A percentile compares a stretch with the other conserved stretches of the same genome.
phyloP scores from a whole-genome alignment of 2,797 vertebrate genomes.

The Schizopygopsis pylzovi region DNA sequence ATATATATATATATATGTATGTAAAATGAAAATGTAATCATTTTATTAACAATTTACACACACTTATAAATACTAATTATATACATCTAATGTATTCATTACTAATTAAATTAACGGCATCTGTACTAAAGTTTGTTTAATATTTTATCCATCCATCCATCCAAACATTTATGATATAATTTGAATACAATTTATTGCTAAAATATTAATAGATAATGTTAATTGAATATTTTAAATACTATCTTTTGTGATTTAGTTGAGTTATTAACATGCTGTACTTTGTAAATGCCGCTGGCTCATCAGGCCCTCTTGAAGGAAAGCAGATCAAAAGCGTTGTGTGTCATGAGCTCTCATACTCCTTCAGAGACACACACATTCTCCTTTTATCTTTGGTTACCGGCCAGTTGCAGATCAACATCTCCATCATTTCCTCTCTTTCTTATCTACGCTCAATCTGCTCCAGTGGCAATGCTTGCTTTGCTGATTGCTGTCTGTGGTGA shows the following conservation, averaged over 20 bases:
- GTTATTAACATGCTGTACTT: not conserved
- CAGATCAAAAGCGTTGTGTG: conserved; percentile 7
- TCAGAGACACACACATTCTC: conserved; percentile 4
- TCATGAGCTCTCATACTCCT: conserved; percentile 1
- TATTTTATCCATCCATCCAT: no score
- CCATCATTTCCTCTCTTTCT: conserved; percentile 38
- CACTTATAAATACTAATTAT: not conserved
- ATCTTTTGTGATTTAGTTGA: not conserved
- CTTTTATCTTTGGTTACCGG: conserved; percentile 29
- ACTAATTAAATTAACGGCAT: not conserved
- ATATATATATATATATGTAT: no score
- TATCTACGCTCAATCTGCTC: not conserved
- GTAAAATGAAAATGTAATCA: not conserved
- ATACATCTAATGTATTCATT: not conserved
- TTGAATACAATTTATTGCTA: not conserved
- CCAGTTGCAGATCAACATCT: conserved; percentile 49
- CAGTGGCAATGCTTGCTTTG: conserved; percentile 9
- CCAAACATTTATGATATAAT: no score
- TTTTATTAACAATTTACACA: not conserved
- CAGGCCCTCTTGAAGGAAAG: not conserved
- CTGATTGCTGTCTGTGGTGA: conserved; percentile 14
- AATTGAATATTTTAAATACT: not conserved
- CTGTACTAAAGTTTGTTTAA: no score
- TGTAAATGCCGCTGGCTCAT: not conserved
- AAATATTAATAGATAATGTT: not conserved